phyloP scores from a whole-genome alignment of 2,888 invertebrate genomes.

The Phaedon cochleariae region DNA sequence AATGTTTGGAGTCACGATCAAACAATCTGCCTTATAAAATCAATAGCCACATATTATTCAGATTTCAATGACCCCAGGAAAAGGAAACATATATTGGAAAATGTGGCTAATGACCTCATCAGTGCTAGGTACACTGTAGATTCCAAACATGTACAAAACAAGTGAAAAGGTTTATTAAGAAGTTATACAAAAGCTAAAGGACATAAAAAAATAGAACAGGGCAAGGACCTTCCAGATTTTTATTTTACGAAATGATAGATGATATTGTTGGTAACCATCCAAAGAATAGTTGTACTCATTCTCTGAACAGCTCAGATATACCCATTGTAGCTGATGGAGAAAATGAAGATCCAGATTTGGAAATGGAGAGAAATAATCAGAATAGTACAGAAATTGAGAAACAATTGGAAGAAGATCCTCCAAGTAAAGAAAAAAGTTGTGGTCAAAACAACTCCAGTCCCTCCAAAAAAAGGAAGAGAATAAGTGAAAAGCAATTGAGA shows the following conservation, averaged over 20 bases:
- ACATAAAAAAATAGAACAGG: too few relatives aligned
- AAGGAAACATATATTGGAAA: neutral
- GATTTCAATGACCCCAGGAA: neutral
- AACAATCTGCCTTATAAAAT: neutral
- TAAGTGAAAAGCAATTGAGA: conserved; percentile 6
- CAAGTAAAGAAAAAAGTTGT: neutral
- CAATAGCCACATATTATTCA: neutral
- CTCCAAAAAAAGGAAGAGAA: conserved; percentile 1
- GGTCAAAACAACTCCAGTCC: neutral
- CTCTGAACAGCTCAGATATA: too few relatives aligned
- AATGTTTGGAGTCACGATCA: neutral
- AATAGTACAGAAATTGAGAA: neutral
- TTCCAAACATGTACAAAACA: neutral
- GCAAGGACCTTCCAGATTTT: neutral
- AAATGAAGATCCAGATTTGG: too few relatives aligned
- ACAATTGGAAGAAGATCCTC: conserved; percentile 3
- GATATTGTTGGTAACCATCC: too few relatives aligned
- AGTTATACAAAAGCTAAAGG: neutral
- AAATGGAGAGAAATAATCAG: too few relatives aligned
- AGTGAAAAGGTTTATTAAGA: neutral
- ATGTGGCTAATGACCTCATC: neutral
- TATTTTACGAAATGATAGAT: neutral
- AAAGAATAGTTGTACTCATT: neutral
- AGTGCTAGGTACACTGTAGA: neutral
- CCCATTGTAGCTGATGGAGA: too few relatives aligned